Evolutionary conservation across 2,797 vertebrate species (phyloP).

Genomic region (Anabas testudineus): DNA sequence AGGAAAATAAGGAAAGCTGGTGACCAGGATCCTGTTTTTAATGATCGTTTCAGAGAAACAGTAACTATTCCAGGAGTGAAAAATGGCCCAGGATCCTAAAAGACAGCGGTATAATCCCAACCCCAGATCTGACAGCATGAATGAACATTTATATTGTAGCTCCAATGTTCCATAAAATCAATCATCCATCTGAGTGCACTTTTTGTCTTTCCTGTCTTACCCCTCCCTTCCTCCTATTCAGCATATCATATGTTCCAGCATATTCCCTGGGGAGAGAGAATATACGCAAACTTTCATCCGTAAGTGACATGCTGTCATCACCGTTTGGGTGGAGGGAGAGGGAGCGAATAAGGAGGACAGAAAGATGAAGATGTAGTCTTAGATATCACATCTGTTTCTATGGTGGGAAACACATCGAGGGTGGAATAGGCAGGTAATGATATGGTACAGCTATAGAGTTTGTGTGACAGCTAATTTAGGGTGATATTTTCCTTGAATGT

Average conservation of each 20-base stretch:
- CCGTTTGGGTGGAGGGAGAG: conserved; percentile 55
- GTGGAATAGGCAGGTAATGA: not conserved
- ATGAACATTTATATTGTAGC: conserved; percentile 43
- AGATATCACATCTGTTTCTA: conserved; percentile 39
- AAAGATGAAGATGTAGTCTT: conserved; percentile 22
- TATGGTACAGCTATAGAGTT: not conserved
- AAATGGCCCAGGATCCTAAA: conserved; percentile 26
- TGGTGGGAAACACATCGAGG: conserved; percentile 18
- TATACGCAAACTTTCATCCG: conserved; percentile 59
- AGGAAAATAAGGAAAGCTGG: conserved; percentile 23
- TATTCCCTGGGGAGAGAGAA: conserved; percentile 34
- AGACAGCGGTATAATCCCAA: conserved; percentile 37
- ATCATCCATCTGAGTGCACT: conserved; percentile 57
- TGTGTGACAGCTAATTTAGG: not conserved
- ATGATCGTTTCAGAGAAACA: conserved; percentile 30
- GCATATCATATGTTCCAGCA: conserved; percentile 66
- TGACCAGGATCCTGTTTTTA: conserved; percentile 18
- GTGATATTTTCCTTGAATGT: not conserved
- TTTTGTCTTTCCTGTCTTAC: conserved; percentile 51
- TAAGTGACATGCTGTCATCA: conserved; percentile 62
- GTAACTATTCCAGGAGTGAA: conserved; percentile 17
- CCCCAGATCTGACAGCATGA: conserved; percentile 41
- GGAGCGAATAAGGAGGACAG: conserved; percentile 1
- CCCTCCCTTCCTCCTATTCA: conserved; percentile 63
- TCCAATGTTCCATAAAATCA: conserved; percentile 60